Base-by-base conservation (phyloP, 1,140 invertebrate genomes). In the Dreissena rostriformis region DNA sequence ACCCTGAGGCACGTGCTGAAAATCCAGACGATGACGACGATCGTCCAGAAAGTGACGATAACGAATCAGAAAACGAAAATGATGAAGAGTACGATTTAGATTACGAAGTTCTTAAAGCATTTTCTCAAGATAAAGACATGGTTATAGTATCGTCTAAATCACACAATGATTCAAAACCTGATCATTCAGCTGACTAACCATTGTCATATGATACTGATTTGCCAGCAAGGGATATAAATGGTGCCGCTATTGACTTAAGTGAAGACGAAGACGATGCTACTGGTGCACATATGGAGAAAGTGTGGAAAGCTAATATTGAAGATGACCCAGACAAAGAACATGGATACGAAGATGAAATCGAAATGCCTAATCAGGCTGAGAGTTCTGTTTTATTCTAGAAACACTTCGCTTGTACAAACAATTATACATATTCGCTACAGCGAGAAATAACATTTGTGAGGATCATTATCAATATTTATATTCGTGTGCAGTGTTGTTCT, bases 1-100 rank as follows among this genome's bases (percentile, higher is more conserved):
- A n/a, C n/a, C n/a, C n/a, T 39, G 39, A 2, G 39, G 8, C 39
- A 39, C 39, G 39, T 39, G 39, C 39, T 39, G 2, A 39, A 2
- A 39, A 39, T 39, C 39, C 39, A 39, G 39, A 39, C 39, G 39
- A 39, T 39, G 39, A 39, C 39, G 39, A 39, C 39, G 39, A 5
- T 8, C 39, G 39, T 39, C 8, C 8, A 5, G 39, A 39, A 8
- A 39, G 39, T 39, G 39, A 39, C 8, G 39, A 39, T 39, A 39
- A 39, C 39, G 39, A 39, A 39, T 39, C 39, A 39, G 24, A 1
- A 19, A 51, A 19, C 11, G 61, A 66, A 24, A 24, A 52, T 7
- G 75, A 66, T 8, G 61, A 77, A 22, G 39, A 67, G 11, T 77
- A 67, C n/a, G 57, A 67, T 19, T 11, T 77, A 4, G 75, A 77